Evolutionary conservation across 2,797 vertebrate genomes (phyloP), one percentile per base, ranked within the genome.

Genomic region (Takifugu ocellatus): DNA sequence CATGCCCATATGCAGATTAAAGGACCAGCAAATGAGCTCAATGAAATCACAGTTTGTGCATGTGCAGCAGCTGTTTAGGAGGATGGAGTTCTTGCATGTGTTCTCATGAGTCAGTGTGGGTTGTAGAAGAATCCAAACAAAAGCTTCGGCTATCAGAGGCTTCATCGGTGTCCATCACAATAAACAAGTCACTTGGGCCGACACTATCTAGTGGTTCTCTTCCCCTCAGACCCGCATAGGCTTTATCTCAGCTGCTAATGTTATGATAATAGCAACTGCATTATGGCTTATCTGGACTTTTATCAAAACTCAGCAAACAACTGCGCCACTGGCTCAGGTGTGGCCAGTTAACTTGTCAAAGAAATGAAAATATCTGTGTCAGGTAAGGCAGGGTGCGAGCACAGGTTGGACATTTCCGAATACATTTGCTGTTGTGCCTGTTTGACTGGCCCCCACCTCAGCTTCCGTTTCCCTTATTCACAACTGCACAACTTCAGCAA

Each of bases 291-390:
- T 81, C 72, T 6, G 29, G 3, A 1, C 17, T 52, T 2, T 59
- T 68, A 83, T 85, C 88, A 86, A 80, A 80, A 68, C 72, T 49
- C 36, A 52, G 56, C 49, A 79, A 73, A 82, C 86, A 78, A 81
- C 83, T 75, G 79, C 63, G 58, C 29, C 74, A 73, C 60, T 66
- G 57, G 73, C 75, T 57, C 46, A 72, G 63, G 50, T 10, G 21
- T 21, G 46, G 21, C 11, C 46, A 21, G 44, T 17, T 45, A 2
- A 7, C 17, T 8, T 45, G 15, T 45, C 57, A 12, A 3, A 11
- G 33, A 36, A 36, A 36, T 6, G 33, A 36, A 11, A 36, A 36
- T 36, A 36, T 12, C 36, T 39, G 14, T 3, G 11, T 39, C 36
- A 39, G 36, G 36, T 39, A 14, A 4, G 36, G 3, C 36, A 12